Evolutionary conservation across 2,113 vertebrate genomes (phyloP).

Genomic region (Phaethornis superciliosus): DNA sequence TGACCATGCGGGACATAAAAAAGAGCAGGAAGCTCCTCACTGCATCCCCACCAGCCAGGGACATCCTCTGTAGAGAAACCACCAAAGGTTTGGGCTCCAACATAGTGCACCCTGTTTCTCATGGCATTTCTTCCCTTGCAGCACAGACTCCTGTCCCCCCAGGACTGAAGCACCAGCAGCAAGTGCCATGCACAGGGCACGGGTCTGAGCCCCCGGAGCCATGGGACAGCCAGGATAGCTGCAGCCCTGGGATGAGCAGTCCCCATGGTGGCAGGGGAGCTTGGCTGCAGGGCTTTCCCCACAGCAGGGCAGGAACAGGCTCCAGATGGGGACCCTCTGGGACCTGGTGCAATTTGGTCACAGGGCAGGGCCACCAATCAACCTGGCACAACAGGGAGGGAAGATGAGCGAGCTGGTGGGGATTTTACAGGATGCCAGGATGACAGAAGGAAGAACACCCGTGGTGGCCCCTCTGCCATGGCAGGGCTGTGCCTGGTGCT

Average conservation of each 20-base stretch:
- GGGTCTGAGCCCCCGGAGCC: background rate
- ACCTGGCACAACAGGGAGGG: background rate
- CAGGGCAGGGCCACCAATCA: background rate
- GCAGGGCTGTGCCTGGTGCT: background rate
- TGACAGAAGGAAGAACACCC: fast-evolving
- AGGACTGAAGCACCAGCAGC: background rate
- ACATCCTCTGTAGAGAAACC: background rate
- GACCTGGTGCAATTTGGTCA: background rate
- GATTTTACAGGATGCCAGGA: background rate
- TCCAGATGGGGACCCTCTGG: background rate
- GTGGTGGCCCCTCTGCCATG: fast-evolving
- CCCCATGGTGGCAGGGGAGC: fast-evolving
- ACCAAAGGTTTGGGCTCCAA: background rate
- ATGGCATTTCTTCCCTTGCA: background rate
- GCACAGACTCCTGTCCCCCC: background rate
- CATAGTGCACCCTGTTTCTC: background rate
- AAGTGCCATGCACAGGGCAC: background rate
- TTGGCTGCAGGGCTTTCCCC: background rate
- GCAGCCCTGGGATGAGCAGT: background rate
- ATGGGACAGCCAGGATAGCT: background rate
- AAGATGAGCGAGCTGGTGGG: background rate
- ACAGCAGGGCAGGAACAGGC: background rate
- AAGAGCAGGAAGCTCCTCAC: background rate
- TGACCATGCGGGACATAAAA: background rate
- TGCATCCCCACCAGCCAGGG: background rate